A percentile compares a stretch with the other conserved stretches of the same genome.
These are phyloP conservation scores for Ichneumon xanthorius DNA, from an alignment of 2,888 invertebrate genomes.

Conservation along the genomic window DNA sequence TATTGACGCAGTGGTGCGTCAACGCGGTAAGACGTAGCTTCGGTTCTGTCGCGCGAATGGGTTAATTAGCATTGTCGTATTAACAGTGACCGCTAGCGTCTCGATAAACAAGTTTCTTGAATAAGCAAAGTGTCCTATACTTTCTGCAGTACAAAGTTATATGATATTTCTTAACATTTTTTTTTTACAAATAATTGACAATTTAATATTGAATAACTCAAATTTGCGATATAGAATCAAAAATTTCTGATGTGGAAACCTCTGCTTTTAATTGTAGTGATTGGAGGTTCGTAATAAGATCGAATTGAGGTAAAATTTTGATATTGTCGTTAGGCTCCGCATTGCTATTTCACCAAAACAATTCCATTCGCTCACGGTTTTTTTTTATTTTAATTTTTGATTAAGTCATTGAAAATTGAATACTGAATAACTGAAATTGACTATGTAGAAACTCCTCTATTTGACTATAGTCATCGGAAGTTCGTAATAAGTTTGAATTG, in stretches of 20 bases:
- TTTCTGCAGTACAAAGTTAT: not conserved
- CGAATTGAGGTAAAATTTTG: not conserved
- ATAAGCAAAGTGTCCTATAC: not conserved
- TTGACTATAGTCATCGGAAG: not conserved
- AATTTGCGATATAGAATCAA: not conserved
- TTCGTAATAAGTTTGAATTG: not conserved
- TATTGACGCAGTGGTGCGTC: not conserved
- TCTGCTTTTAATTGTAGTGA: too few relatives aligned
- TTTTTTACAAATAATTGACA: not conserved
- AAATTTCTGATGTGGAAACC: too few relatives aligned
- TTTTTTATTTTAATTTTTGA: not conserved
- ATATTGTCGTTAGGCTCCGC: not conserved
- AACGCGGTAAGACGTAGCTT: not conserved
- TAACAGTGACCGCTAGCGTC: not conserved
- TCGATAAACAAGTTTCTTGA: not conserved
- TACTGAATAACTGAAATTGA: not conserved
- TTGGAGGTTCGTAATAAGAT: too few relatives aligned
- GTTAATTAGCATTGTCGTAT: not conserved
- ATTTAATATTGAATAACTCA: not conserved
- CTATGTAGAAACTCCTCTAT: not conserved
- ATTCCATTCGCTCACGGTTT: not conserved
- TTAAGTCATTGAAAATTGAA: not conserved
- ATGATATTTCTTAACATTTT: not conserved
- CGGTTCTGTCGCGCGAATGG: not conserved
- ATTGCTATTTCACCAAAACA: not conserved